phyloP scores from a whole-genome alignment of 2,888 invertebrate species.

The Dinocampus coccinellae region DNA sequence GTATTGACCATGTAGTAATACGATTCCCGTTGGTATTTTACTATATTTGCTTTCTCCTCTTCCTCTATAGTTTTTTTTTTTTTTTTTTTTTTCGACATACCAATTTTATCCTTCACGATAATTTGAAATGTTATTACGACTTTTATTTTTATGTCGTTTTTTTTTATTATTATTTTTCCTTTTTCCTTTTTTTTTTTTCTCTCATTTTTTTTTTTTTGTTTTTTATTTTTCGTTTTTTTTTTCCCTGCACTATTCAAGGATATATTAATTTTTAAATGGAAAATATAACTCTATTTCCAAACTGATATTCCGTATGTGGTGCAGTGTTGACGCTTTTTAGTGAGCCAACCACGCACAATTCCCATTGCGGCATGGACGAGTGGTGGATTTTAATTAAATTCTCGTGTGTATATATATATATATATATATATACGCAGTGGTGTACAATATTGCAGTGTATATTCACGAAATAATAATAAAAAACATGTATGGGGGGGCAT shows the following conservation, averaged over 20 bases:
- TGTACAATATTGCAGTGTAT: no score
- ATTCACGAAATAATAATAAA: constrained; percentile 22
- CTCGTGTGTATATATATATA: neutral
- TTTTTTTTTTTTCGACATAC: neutral
- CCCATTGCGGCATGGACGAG: constrained; percentile 11
- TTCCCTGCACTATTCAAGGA: neutral
- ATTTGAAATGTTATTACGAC: neutral
- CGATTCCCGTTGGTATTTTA: neutral
- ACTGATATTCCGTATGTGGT: neutral
- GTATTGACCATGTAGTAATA: neutral
- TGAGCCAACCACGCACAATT: neutral
- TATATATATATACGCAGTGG: neutral
- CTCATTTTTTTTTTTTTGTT: no score
- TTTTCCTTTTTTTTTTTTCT: neutral
- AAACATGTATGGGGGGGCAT: no score
- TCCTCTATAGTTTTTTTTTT: no score
- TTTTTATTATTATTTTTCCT: neutral
- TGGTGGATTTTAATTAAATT: constrained; percentile 29
- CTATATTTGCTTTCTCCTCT: no score
- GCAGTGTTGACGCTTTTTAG: neutral
- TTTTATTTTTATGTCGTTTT: no score
- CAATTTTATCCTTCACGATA: neutral
- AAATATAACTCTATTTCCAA: neutral
- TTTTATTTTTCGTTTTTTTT: neutral
- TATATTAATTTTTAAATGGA: neutral